Evolutionary conservation across 2,113 vertebrate genomes (phyloP), one percentile per base, ranked within the genome.

Genomic region (Salminus brasiliensis): DNA sequence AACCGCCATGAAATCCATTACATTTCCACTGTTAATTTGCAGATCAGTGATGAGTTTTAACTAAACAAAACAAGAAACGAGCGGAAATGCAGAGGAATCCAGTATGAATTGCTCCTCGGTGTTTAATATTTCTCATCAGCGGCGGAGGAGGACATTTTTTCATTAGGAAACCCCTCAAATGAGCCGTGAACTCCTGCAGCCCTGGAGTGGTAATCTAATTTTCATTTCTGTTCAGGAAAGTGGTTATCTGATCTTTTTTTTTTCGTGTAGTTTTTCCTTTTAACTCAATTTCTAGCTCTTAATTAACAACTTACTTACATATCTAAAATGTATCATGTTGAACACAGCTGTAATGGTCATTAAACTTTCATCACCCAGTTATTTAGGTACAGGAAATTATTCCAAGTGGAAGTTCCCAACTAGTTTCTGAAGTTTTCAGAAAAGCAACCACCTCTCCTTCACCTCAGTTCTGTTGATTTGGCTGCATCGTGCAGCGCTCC

Each of bases 101-200:
- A 3, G 34, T 13, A 30, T 0, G 15, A 80, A 53, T 41, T 72
- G 59, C 59, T 90, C 91, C 52, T 53, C 85, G 68, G 74, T 78
- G 85, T 74, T 84, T 88, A 90, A 90, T 91, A 89, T 87, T 89
- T 87, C 85, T 88, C 86, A 67, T 78, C 68, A 76, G 81, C 78
- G 66, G 32, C 36, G 23, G 10, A 90, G 85, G 85, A 85, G 79
- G 85, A 87, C 87, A 89, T 34, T 23, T 88, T 89, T 92, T 91
- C 89, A 92, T 91, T 92, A 93, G 92, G 89, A 87, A 92, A 90
- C 90, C 88, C 84, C 85, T 90, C 76, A 91, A 93, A 94, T 94
- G 93, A 93, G 91, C 86, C 91, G 12, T 91, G 91, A 55, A 91
- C 92, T 82, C 86, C 83, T 70, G 77, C 86, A 87, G 87, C 87